Base-by-base conservation (phyloP, 2,113 vertebrate genomes). In the Haplochromis vanheusdeni region DNA sequence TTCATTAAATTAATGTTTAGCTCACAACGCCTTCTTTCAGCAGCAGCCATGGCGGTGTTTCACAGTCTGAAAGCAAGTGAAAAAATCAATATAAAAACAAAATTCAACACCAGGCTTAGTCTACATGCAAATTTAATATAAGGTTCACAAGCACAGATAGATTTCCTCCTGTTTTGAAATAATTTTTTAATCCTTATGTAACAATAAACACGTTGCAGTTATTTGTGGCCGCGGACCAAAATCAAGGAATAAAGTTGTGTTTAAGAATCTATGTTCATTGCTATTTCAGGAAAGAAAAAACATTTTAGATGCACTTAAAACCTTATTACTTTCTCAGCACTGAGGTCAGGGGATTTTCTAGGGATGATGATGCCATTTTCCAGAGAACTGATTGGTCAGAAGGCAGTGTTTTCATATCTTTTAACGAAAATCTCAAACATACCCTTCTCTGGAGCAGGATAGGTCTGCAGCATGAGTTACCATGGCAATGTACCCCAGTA, bases 221-320 rank as follows among this genome's bases (percentile, higher is more conserved):
- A 2, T 42, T 23, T 70, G 37, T 16, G n/a, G 31, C 2, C 1
- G 0, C 2, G 1, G 65, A 70, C 12, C n/a, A 70, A 70, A 42
- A 23, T 68, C 19, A 40, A 68, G 62, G 12, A 70, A 70, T 40
- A 40, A 42, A 23, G 35, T 8, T 68, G 62, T 23, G 11, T 23
- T 40, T 23, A 23, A 68, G 3, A 26, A 70, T 2, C 65, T 70
- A 42, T 70, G 0, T 23, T 42, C 8, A 40, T 70, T 42, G 13
- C n/a, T 42, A 14, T 42, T 42, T 40, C 0, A 0, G 31, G 19
- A 42, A 70, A 42, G 65, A 42, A 40, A 1, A 42, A 9, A 70
- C 12, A 1, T 42, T 42, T 70, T 9, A 70, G 7, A 70, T n/a
- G 35, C 2, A 23, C 37, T 2, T 70, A 23, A 23, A 19, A 35